Base-by-base conservation (phyloP, 64 coral and sea anemone genomes). In the Pocillopora verrucosa region DNA sequence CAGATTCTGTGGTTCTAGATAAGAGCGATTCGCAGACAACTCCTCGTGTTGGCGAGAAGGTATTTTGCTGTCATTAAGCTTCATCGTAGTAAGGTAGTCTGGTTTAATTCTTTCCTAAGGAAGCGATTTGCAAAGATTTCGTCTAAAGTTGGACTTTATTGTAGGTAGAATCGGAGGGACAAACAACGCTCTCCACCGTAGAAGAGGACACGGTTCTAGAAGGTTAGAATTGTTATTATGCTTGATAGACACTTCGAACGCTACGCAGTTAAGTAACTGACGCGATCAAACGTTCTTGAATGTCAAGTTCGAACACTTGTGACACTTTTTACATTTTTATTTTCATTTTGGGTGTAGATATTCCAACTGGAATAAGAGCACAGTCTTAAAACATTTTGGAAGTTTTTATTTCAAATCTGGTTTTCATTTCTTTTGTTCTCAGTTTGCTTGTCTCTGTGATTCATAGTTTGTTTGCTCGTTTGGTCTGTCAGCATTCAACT, bases 1-100 rank as follows among this genome's bases (percentile, higher is more conserved):
- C 80, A 16, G 80, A 83, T 83, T 11, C 80, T n/a, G 80, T 65
- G 60, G 80, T 17, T 61, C 67, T 83, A 61, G 80, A 67, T n/a
- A 13, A 60, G 16, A 67, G 61, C 12, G 36, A 65, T 64, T 25
- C 63, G 34, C 79, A 30, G 63, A 34, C 59, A 63, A 63, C 79
- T 9, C 79, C 79, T 35, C n/a, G 59, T 41, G 61, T 83, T 4
- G 60, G 80, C 15, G 80, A 83, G 0, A 83, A 83, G 80, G 80
- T 83, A 51, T 51, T 51, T 51, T 51, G 41, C 41, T 4, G 41
- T 45, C 7, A 61, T 67, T 22, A 62, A 15, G 9, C 1, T 14
- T 60, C 34, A 7, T 76, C 11, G 2, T 3, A 19, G 34, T 37
- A 19, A 10, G 17, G 76, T 11, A 60, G 58, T 20, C 25, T 80